These are phyloP conservation scores for Eciton burchellii DNA, from an alignment of 1,140 invertebrate genomes.

Conservation along the genomic window DNA sequence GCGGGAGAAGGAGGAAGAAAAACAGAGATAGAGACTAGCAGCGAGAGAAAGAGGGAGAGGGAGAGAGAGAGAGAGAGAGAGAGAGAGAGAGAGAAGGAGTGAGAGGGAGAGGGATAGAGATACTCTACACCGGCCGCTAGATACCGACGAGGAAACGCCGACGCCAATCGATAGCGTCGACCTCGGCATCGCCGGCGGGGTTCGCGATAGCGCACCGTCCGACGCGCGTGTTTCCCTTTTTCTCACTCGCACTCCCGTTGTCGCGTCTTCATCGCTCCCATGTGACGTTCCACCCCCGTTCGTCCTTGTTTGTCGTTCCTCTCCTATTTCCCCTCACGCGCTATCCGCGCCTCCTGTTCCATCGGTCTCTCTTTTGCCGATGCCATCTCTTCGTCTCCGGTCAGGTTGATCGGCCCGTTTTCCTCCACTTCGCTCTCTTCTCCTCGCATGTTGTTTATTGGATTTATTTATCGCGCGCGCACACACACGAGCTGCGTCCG, in stretches of 20 bases:
- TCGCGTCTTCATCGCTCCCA: constrained; percentile 29
- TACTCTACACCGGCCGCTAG: constrained; percentile 52
- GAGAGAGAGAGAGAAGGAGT: not conserved
- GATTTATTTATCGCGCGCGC: constrained; percentile 53
- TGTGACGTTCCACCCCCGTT: constrained; percentile 23
- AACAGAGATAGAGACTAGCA: not conserved
- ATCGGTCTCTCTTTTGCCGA: constrained; percentile 18
- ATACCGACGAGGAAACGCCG: constrained; percentile 74
- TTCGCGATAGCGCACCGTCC: constrained; percentile 71
- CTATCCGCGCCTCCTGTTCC: constrained; percentile 31
- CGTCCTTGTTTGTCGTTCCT: not conserved
- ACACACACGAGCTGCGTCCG: not conserved
- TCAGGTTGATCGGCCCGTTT: constrained; percentile 28
- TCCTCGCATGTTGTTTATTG: constrained; percentile 29
- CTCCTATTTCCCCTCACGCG: constrained; percentile 21
- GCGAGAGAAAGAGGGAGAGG: not conserved
- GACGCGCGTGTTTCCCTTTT: constrained; percentile 33
- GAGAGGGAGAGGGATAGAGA: constrained; percentile 32
- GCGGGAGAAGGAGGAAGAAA: constrained; percentile 1
- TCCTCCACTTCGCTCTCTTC: constrained; percentile 18
- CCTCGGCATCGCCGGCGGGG: constrained; percentile 69
- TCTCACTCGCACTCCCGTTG: not conserved
- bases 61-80: not conserved
- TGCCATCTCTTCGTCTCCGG: constrained; percentile 29
- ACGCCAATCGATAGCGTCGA: constrained; percentile 76